These are phyloP conservation scores for Chanos chanos DNA, from an alignment of 2,797 vertebrate genomes.

Conservation along the genomic window DNA sequence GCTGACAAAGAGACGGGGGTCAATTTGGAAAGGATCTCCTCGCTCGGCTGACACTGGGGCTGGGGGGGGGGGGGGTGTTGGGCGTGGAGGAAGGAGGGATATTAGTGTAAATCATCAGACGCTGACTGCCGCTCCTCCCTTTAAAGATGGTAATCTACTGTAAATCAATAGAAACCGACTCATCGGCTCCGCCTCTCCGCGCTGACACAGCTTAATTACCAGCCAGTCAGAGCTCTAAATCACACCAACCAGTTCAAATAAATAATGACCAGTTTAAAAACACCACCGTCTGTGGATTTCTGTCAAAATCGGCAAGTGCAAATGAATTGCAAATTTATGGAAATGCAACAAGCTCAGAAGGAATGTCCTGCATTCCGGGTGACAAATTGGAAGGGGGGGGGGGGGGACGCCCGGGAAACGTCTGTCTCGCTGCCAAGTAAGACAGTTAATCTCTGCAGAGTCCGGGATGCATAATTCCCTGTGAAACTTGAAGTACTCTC, in stretches of 20 bases:
- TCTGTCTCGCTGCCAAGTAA: slow-evolving; percentile 54
- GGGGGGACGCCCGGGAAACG: slow-evolving; percentile 54
- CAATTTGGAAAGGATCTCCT: slow-evolving; percentile 17
- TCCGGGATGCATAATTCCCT: slow-evolving; percentile 57
- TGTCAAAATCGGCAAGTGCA: slow-evolving; percentile 58
- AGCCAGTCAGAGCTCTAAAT: slow-evolving; percentile 61
- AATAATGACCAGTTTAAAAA: slow-evolving; percentile 69
- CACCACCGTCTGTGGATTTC: slow-evolving; percentile 47
- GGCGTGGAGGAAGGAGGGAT: too few relatives aligned
- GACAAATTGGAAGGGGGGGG: slow-evolving; percentile 58
- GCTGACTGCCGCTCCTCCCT: slow-evolving; percentile 42
- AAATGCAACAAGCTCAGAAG: slow-evolving; percentile 53
- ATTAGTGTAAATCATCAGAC: slow-evolving; percentile 35
- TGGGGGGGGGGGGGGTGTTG: background rate
- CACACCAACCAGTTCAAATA: slow-evolving; percentile 68
- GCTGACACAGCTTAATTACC: slow-evolving; percentile 75
- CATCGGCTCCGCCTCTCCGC: slow-evolving; percentile 46
- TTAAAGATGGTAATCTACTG: slow-evolving; percentile 69
- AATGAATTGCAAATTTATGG: slow-evolving; percentile 68
- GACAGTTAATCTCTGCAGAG: slow-evolving; percentile 62
- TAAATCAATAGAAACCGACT: slow-evolving; percentile 67
- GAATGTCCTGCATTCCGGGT: slow-evolving; percentile 47
- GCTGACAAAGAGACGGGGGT: slow-evolving; percentile 28
- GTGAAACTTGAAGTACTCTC: slow-evolving; percentile 51
- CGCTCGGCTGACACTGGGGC: slow-evolving; percentile 6